Evolutionary conservation across 1,140 invertebrate genomes (phyloP).

Genomic region (Stratiolaelaps scimitus): DNA sequence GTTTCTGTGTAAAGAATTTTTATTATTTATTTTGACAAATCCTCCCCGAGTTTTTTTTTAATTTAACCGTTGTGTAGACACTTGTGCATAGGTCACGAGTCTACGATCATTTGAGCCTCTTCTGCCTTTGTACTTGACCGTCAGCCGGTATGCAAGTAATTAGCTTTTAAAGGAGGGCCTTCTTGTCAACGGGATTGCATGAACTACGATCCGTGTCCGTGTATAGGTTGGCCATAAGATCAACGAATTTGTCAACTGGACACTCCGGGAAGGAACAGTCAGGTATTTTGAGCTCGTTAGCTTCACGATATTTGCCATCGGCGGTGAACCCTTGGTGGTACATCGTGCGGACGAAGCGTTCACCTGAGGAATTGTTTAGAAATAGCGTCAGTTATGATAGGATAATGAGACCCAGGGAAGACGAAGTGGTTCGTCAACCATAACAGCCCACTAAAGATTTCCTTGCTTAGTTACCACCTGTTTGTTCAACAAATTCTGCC

Average conservation of each 20-base stretch:
- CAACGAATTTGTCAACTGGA: conserved; percentile 6
- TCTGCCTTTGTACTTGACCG: no score
- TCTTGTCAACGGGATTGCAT: neutral
- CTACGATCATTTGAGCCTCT: no score
- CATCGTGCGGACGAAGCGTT: conserved; percentile 14
- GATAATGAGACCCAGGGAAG: neutral
- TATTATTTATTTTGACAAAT: no score
- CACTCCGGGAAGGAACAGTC: conserved; percentile 14
- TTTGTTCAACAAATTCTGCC: neutral
- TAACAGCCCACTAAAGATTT: neutral
- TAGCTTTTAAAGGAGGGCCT: neutral
- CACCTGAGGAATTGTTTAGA: neutral
- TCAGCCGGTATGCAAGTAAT: neutral
- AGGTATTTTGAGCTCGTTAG: neutral
- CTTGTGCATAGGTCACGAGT: no score
- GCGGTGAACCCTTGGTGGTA: conserved; percentile 19
- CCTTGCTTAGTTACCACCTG: neutral
- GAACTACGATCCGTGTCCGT: neutral
- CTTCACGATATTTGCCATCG: neutral
- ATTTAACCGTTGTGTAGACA: no score
- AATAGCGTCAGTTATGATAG: neutral
- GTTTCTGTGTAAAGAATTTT: no score
- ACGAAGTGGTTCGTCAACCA: neutral
- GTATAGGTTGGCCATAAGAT: neutral
- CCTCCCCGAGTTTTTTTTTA: no score